Percentiles rank a stretch among this genome's conserved stretches.
phyloP scores from a whole-genome alignment of 2,888 invertebrate species.

The Pediacus dermestoides region DNA sequence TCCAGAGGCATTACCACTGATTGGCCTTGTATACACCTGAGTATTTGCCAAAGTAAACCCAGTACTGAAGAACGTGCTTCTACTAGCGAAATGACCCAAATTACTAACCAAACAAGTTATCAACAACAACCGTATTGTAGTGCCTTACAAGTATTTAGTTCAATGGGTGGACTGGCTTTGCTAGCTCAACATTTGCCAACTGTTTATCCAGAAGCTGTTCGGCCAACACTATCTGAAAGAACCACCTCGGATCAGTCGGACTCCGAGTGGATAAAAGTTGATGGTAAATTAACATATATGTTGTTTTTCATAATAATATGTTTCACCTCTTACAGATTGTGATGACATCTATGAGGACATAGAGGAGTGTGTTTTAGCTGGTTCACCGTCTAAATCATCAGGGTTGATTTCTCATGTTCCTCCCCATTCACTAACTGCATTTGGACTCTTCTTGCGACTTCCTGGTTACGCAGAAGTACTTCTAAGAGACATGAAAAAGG shows the following conservation, averaged over 20 bases:
- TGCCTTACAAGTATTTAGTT: slow-evolving; percentile 81
- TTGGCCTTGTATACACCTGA: slow-evolving; percentile 48
- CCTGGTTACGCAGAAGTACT: slow-evolving; percentile 90
- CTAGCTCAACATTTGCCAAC: slow-evolving; percentile 86
- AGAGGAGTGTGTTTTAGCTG: slow-evolving; percentile 54
- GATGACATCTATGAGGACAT: slow-evolving; percentile 63
- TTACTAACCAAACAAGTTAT: too few species aligned
- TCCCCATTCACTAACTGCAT: slow-evolving; percentile 86
- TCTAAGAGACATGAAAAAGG: slow-evolving; percentile 76
- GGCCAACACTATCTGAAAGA: slow-evolving; percentile 41
- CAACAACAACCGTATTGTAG: slow-evolving; percentile 51
- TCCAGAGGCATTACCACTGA: slow-evolving; percentile 40
- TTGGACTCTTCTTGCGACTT: slow-evolving; percentile 82
- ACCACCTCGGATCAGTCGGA: slow-evolving; percentile 54
- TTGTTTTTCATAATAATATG: too few species aligned
- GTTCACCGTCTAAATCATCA: slow-evolving; percentile 52
- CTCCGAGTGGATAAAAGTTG: slow-evolving; percentile 52
- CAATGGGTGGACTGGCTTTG: slow-evolving; percentile 82
- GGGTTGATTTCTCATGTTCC: slow-evolving; percentile 66
- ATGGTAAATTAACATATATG: slow-evolving; percentile 44
- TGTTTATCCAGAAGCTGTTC: slow-evolving; percentile 75
- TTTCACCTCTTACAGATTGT: slow-evolving; percentile 47
- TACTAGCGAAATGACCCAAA: too few species aligned
- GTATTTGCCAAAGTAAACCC: slow-evolving; percentile 45
- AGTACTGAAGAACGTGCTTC: too few species aligned